Conservation (phyloP, 2,797 vertebrate genomes). For the Paratrypauchen microcephalus region DNA sequence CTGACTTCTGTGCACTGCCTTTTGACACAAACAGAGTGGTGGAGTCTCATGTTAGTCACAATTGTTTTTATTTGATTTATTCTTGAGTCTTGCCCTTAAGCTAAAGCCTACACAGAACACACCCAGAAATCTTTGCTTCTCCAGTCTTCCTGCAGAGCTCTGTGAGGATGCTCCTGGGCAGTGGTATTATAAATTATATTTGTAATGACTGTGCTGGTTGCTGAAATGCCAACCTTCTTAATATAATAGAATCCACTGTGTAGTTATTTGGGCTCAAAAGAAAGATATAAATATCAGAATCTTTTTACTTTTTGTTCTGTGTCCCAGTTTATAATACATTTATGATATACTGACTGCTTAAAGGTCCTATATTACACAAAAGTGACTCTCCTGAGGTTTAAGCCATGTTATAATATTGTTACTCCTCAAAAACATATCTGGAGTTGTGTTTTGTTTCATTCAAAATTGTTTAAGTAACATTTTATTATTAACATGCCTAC, state of each 20-base stretch:
- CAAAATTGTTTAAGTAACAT: too few relatives aligned
- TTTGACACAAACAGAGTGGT: not conserved
- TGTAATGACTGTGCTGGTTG: not conserved
- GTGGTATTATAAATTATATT: not conserved
- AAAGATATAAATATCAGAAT: not conserved
- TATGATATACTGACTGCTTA: too few relatives aligned
- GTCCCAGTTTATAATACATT: not conserved
- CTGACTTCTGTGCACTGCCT: not conserved
- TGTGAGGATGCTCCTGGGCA: not conserved
- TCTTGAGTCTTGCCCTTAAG: not conserved
- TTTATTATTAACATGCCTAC: too few relatives aligned
- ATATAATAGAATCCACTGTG: not conserved
- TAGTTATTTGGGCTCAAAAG: too few relatives aligned
- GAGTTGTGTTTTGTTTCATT: too few relatives aligned
- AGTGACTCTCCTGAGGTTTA: too few relatives aligned
- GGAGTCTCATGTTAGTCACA: not conserved
- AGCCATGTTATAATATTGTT: too few relatives aligned
- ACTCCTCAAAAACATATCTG: too few relatives aligned
- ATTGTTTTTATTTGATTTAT: conserved; percentile 2
- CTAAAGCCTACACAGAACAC: not conserved
- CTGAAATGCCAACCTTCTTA: not conserved
- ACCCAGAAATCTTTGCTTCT: not conserved
- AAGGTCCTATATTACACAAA: too few relatives aligned
- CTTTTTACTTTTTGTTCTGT: not conserved
- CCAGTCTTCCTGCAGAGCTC: not conserved